phyloP scores from a whole-genome alignment of 2,113 vertebrate species.

The Oostethus manadensis region DNA sequence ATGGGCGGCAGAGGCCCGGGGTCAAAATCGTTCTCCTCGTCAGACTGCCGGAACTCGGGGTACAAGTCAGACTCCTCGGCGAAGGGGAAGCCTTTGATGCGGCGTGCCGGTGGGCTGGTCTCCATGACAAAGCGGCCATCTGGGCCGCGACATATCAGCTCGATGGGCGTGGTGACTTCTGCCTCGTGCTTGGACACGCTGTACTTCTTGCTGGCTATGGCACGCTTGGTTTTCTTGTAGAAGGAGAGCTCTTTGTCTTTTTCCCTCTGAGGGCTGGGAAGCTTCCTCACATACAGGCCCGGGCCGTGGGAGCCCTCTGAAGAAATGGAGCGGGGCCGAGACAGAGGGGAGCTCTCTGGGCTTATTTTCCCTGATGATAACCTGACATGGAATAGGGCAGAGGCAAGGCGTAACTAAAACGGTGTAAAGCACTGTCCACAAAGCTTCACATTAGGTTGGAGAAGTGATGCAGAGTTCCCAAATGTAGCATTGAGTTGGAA shows the following conservation, averaged over 20 bases:
- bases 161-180: constrained; percentile 91
- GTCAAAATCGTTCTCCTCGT: constrained; percentile 94
- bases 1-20: constrained; percentile 83
- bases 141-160: constrained; percentile 93
- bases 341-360: constrained; percentile 91
- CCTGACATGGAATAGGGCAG: constrained; percentile 68
- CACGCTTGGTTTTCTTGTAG: constrained; percentile 97
- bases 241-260: constrained; percentile 86
- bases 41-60: constrained; percentile 97
- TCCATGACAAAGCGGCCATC: constrained; percentile 96
- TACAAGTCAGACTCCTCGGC: constrained; percentile 98
- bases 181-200: constrained; percentile 95
- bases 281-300: constrained; percentile 83
- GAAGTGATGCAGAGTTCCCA: too few species aligned
- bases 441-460: too few species aligned
- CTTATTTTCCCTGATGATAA: constrained; percentile 98
- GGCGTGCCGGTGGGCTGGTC: constrained; percentile 76
- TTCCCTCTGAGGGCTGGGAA: constrained; percentile 88
- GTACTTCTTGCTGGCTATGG: constrained; percentile 97
- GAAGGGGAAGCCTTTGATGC: constrained; percentile 96
- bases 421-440: neutral
- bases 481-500: too few species aligned
- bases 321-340: constrained; percentile 87
- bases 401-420: constrained; percentile 29
- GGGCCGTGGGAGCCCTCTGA: constrained; percentile 82